A percentile compares a stretch with the other conserved stretches of the same genome.
phyloP scores from a whole-genome alignment of 2,113 vertebrate genomes.

The Xerus inauris region DNA sequence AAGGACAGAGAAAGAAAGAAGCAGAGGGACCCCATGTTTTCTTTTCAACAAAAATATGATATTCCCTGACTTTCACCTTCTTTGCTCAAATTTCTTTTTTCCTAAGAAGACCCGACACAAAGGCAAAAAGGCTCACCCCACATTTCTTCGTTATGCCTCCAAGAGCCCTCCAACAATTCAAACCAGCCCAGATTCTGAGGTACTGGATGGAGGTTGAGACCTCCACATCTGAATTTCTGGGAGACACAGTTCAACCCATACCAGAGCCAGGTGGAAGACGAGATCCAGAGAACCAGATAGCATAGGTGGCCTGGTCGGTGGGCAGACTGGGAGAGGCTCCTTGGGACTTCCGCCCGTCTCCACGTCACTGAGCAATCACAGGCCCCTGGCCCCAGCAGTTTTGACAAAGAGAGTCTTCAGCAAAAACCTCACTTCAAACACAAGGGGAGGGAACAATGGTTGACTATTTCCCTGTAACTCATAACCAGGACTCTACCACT shows the following conservation, averaged over 20 bases:
- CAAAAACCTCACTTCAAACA: neutral
- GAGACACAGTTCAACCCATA: neutral
- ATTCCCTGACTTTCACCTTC: neutral
- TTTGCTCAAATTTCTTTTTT: neutral
- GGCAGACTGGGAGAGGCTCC: too few relatives aligned
- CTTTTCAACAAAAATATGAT: neutral
- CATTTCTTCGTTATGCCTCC: neutral
- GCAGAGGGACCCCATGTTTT: fast-evolving
- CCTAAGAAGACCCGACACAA: neutral
- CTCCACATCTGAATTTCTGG: neutral
- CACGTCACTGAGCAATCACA: neutral
- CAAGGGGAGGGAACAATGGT: neutral
- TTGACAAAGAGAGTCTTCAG: too few relatives aligned
- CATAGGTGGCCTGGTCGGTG: too few relatives aligned
- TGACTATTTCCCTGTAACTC: neutral
- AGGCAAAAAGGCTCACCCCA: neutral
- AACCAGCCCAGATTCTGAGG: neutral
- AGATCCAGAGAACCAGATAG: neutral
- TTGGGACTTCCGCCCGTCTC: too few relatives aligned
- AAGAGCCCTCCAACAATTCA: neutral
- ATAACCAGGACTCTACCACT: neutral
- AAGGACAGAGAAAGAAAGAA: too few relatives aligned
- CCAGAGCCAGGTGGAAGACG: neutral
- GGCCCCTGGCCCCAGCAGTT: too few relatives aligned
- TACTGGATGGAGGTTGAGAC: too few relatives aligned